Conservation (phyloP, 2,888 invertebrate species). For the Philaethria dido region DNA sequence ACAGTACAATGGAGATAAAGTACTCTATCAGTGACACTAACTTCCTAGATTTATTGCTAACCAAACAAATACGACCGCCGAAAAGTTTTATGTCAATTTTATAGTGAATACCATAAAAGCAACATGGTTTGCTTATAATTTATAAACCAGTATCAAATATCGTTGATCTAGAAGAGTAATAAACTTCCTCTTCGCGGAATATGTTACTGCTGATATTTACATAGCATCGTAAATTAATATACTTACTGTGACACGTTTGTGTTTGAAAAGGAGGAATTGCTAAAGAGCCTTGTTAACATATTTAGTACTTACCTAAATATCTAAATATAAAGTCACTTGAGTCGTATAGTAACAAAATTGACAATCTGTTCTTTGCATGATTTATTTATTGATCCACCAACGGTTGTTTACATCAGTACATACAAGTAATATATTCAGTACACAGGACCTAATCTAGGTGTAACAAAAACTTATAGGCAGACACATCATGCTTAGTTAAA, state of each 20-base stretch:
- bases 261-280: neutral
- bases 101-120: conserved; percentile 33
- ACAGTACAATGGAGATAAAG: neutral
- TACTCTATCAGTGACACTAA: conserved; percentile 19
- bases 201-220: conserved; percentile 17
- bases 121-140: conserved; percentile 53
- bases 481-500: too few relatives aligned
- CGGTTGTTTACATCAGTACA: too few relatives aligned
- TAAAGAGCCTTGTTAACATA: neutral
- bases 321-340: neutral
- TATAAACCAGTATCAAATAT: conserved; percentile 36
- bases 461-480: too few relatives aligned
- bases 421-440: too few relatives aligned
- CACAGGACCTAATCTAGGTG: too few relatives aligned
- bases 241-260: conserved; percentile 8
- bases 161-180: conserved; percentile 27
- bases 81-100: conserved; percentile 37
- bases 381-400: too few relatives aligned
- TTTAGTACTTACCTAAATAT: neutral
- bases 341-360: too few relatives aligned
- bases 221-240: conserved; percentile 25
- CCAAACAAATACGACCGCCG: conserved; percentile 20
- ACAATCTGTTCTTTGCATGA: too few relatives aligned
- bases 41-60: conserved; percentile 22
- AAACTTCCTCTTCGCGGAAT: conserved; percentile 23